Percentiles rank a stretch among this genome's conserved stretches.
Evolutionary conservation across 1,140 invertebrate genomes (phyloP).

Genomic region (Ips typographus): DNA sequence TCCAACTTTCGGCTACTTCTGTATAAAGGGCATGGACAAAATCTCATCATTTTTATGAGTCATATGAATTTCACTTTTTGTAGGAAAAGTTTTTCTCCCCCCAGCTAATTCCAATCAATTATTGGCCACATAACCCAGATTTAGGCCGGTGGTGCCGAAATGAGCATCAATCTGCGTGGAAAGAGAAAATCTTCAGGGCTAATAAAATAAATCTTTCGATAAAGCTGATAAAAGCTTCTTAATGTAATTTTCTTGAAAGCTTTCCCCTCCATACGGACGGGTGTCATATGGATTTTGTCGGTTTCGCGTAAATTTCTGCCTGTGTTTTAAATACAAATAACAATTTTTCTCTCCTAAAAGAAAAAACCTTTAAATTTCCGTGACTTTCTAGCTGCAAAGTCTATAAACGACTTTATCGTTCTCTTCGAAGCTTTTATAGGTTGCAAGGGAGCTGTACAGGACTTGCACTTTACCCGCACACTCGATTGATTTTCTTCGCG

Average conservation of each 20-base stretch:
- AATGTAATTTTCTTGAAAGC: conserved; percentile 23
- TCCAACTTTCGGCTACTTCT: too few relatives aligned
- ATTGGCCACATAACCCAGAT: conserved; percentile 11
- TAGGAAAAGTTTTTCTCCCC: too few relatives aligned
- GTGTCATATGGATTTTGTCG: conserved; percentile 17
- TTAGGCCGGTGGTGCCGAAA: conserved; percentile 5
- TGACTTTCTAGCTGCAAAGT: conserved; percentile 5
- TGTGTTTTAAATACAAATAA: not conserved
- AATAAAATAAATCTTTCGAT: conserved; percentile 21
- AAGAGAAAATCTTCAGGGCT: conserved; percentile 7
- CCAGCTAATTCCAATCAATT: conserved; percentile 16
- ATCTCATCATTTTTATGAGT: too few relatives aligned
- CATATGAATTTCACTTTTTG: too few relatives aligned
- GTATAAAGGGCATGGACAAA: too few relatives aligned
- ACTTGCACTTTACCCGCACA: conserved; percentile 16
- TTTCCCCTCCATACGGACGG: conserved; percentile 4
- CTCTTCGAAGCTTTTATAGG: conserved; percentile 12
- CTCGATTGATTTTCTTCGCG: conserved; percentile 18
- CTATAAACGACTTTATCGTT: conserved; percentile 1
- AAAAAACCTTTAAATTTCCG: not conserved
- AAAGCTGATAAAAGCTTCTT: conserved; percentile 20
- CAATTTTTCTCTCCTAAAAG: not conserved
- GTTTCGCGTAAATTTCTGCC: not conserved
- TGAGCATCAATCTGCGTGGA: conserved; percentile 6
- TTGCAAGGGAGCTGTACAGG: conserved; percentile 19